Percentiles rank a stretch among this genome's conserved stretches.
These are phyloP conservation scores for Melanargia galathea DNA, from an alignment of 2,888 invertebrate species.

Conservation along the genomic window DNA sequence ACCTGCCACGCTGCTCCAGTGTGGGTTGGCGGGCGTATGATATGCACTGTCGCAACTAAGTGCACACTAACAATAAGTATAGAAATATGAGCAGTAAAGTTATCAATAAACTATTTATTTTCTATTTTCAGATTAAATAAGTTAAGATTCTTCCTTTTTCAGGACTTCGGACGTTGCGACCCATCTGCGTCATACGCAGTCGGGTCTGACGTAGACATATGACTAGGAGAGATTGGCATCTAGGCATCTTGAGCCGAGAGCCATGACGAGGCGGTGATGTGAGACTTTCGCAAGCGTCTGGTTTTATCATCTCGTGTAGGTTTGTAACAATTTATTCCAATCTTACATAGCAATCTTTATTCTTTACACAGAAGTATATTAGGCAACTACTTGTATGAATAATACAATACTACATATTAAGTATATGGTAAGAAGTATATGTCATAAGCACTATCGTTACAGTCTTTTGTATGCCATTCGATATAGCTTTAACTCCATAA, in stretches of 20 bases:
- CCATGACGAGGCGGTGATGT: conserved; percentile 66
- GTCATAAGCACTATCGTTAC: too few relatives aligned
- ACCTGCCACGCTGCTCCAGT: too few relatives aligned
- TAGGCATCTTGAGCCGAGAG: conserved; percentile 50
- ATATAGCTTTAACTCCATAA: too few relatives aligned
- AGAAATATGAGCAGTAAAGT: too few relatives aligned
- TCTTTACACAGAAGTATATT: neutral
- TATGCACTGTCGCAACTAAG: too few relatives aligned
- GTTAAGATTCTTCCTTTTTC: conserved; percentile 22
- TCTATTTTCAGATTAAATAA: neutral
- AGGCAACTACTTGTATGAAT: neutral
- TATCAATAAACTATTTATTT: neutral
- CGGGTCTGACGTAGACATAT: conserved; percentile 61
- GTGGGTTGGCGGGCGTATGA: too few relatives aligned
- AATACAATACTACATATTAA: too few relatives aligned
- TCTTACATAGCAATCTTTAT: neutral
- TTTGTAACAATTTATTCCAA: conserved; percentile 15
- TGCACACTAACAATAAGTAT: too few relatives aligned
- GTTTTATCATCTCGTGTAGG: conserved; percentile 38
- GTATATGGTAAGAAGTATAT: too few relatives aligned
- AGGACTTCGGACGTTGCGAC: conserved; percentile 24
- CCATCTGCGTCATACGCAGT: conserved; percentile 58
- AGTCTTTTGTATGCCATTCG: too few relatives aligned
- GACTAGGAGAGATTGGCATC: conserved; percentile 66
- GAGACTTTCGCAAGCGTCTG: conserved; percentile 69